phyloP scores from a whole-genome alignment of 2,888 invertebrate genomes.

The Melikaiella ostensackeni region DNA sequence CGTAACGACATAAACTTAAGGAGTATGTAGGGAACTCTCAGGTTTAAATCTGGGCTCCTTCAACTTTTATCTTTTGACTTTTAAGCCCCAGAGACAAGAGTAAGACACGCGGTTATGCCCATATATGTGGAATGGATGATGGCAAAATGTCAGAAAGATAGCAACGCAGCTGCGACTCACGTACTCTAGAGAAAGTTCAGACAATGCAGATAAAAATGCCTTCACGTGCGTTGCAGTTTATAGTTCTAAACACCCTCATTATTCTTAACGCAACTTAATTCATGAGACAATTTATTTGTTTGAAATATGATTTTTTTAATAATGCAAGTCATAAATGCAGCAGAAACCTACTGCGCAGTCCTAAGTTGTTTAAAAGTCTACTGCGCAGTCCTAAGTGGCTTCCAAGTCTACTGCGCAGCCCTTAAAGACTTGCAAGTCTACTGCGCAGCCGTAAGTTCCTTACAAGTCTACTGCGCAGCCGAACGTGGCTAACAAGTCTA shows the following conservation, averaged over 20 bases:
- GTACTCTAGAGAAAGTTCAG: constrained; percentile 59
- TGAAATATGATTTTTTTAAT: background rate
- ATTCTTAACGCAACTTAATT: background rate
- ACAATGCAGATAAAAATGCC: constrained; percentile 64
- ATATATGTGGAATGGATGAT: constrained; percentile 43
- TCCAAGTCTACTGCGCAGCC: too few relatives aligned
- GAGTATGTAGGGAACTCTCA: constrained; percentile 42
- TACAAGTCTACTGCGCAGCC: too few relatives aligned
- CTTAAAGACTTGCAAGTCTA: too few relatives aligned
- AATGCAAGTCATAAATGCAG: too few relatives aligned
- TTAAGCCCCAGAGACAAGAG: constrained; percentile 30
- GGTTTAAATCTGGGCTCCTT: constrained; percentile 32
- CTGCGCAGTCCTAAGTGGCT: too few relatives aligned
- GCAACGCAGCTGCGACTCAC: constrained; percentile 40
- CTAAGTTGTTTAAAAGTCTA: too few relatives aligned
- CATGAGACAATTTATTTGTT: background rate
- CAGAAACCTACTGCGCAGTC: too few relatives aligned
- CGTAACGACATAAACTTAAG: constrained; percentile 43
- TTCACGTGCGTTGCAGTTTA: constrained; percentile 46
- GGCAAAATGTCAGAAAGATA: constrained; percentile 41
- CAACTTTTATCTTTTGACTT: constrained; percentile 29
- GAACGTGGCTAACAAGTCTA: too few relatives aligned
- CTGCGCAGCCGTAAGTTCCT: too few relatives aligned
- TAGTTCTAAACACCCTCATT: constrained; percentile 10
- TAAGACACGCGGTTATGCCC: constrained; percentile 42